These are phyloP conservation scores for Pardosa pseudoannulata DNA, from an alignment of 2,888 invertebrate genomes.

Conservation along the genomic window DNA sequence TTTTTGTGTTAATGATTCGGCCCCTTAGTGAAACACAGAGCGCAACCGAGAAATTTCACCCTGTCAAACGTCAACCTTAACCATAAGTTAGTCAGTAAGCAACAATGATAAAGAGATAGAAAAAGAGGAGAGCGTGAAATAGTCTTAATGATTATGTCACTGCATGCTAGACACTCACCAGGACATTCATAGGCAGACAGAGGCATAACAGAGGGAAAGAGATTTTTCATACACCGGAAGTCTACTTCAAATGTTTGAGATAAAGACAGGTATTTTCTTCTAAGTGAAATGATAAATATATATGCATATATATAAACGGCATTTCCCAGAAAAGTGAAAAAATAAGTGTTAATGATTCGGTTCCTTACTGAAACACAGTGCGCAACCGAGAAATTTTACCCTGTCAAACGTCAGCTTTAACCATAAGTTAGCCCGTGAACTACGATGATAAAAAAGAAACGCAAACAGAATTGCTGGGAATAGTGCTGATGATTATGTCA, in stretches of 20 bases:
- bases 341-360: conserved; percentile 36
- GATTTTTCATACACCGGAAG: no score
- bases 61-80: neutral
- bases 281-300: no score
- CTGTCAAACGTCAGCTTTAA: neutral
- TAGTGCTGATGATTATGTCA: neutral
- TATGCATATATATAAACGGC: no score
- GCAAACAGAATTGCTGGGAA: neutral
- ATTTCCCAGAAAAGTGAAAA: no score
- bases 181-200: neutral
- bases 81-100: neutral
- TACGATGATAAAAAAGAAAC: neutral
- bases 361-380: conserved; percentile 24
- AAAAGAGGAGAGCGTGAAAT: neutral
- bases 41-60: neutral
- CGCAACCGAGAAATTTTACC: neutral
- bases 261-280: no score
- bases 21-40: conserved; percentile 28
- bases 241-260: no score
- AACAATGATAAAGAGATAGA: neutral
- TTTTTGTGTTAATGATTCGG: conserved; percentile 27
- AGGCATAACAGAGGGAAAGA: no score
- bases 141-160: neutral
- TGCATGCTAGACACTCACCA: neutral
- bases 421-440: neutral